Percentiles rank a stretch among this genome's conserved stretches.
Evolutionary conservation across 1,140 invertebrate genomes (phyloP).

Genomic region (Diuraphis noxia): DNA sequence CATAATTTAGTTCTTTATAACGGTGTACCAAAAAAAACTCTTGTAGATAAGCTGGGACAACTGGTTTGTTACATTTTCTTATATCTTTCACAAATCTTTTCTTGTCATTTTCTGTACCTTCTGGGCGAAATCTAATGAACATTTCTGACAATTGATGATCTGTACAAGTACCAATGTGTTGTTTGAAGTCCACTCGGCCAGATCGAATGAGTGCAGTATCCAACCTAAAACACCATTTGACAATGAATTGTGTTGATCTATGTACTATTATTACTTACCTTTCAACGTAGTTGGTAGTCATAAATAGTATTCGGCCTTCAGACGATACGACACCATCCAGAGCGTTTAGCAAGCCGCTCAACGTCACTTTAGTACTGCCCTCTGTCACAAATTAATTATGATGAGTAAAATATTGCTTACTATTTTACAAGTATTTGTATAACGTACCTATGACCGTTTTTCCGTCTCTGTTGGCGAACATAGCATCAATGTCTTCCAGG

Average conservation of each 20-base stretch:
- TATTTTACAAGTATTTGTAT: neutral
- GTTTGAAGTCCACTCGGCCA: constrained; percentile 9
- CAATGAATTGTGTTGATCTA: neutral
- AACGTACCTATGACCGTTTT: neutral
- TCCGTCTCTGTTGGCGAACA: neutral
- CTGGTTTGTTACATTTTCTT: neutral
- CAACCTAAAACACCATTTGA: neutral
- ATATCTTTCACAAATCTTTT: neutral
- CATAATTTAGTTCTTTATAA: neutral
- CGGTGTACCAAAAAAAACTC: constrained; percentile 35
- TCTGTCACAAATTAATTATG: neutral
- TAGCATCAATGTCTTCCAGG: constrained; percentile 20
- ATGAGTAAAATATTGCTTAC: neutral
- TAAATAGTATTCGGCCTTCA: neutral
- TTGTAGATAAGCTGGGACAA: neutral
- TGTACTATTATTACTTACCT: neutral
- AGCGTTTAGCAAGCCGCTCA: constrained; percentile 29
- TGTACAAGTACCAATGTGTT: neutral
- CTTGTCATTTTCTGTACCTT: neutral
- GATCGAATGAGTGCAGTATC: neutral
- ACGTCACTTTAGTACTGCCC: constrained; percentile 25
- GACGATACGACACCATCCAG: constrained; percentile 19
- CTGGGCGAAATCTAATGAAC: neutral
- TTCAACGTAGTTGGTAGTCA: constrained; percentile 27
- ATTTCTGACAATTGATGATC: neutral